Evolutionary conservation across 2,888 invertebrate species (phyloP), one percentile per base, ranked within the genome.

Genomic region (Philonicus albiceps): DNA sequence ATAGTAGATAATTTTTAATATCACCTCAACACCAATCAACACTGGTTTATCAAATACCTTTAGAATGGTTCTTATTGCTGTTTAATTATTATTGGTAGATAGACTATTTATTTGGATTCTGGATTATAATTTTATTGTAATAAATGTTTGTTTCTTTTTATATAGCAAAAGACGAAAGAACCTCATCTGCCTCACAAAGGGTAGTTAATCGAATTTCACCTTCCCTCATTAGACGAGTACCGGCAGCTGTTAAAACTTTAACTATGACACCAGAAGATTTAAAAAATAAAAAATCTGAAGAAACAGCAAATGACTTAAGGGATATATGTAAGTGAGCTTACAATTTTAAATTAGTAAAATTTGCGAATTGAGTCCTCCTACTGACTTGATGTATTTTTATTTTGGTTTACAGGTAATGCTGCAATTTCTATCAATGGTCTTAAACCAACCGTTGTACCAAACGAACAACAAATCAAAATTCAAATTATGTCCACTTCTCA

Each of bases 251-350:
- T 8, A 19, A 85, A 43, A 30, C 75, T 3, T 31, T 85, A 5
- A 5, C 16, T 1, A 53, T 75, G 34, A 3, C 74, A 8, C 37
- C 11, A 30, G 85, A 85, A n/a, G 53, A 49, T 19, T 13, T 85
- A 43, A 40, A 16, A 11, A 30, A 30, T 13, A n/a, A 53, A 19
- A 73, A 40, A 31, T 8, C 43, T n/a, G 53, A 85, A 16, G 8
- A 31, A 2, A 7, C 19, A n/a, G 30, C 43, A 1, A 30, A 19
- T 13, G 40, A 31, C 11, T 31, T 85, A 30, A 43, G 30, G 19
- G 74, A 74, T 49, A 73, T 75, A 74, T 85, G 85, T 85, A 85
- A 85, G 74, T 74, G 11, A 43, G 13, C 3, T 31, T 31, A 43
- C 1, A 43, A 43, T 3, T n/a, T n/a, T n/a, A n/a, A n/a, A n/a